Percentiles rank a stretch among this genome's conserved stretches.
phyloP scores from a whole-genome alignment of 2,888 invertebrate genomes.

The Drosophila kambysellisi region DNA sequence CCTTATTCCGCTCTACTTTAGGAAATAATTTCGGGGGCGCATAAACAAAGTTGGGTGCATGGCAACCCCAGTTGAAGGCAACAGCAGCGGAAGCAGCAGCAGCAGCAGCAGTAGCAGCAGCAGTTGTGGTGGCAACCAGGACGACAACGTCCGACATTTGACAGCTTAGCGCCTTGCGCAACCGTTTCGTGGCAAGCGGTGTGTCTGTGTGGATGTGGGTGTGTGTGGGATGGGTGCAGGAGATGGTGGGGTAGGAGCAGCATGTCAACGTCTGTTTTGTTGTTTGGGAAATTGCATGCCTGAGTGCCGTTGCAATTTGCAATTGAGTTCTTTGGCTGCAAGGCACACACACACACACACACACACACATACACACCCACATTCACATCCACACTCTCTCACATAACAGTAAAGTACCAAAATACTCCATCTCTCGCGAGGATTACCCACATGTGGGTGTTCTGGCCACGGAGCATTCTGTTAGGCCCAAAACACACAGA shows the following conservation, averaged over 20 bases:
- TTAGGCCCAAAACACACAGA: conserved; percentile 33
- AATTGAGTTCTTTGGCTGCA: conserved; percentile 72
- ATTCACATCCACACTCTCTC: not conserved
- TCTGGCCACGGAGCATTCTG: conserved; percentile 36
- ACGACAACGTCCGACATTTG: conserved; percentile 68
- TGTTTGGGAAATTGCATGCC: conserved; percentile 72
- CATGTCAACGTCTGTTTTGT: conserved; percentile 51
- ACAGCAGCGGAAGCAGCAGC: not conserved
- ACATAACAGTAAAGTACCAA: not conserved
- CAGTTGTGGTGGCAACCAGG: conserved; percentile 40
- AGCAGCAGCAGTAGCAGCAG: conserved; percentile 20
- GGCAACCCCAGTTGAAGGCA: conserved; percentile 47
- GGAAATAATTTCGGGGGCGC: conserved; percentile 46
- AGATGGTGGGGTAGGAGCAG: not conserved
- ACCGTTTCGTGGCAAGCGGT: conserved; percentile 18
- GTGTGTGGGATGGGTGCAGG: not conserved
- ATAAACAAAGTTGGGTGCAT: conserved; percentile 53
- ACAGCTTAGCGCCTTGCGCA: conserved; percentile 78
- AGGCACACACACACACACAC: conserved; percentile 31
- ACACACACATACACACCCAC: conserved; percentile 1
- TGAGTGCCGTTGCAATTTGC: conserved; percentile 78
- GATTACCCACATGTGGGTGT: conserved; percentile 41
- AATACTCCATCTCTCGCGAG: conserved; percentile 27
- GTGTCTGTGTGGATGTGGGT: not conserved
- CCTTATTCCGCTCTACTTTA: conserved; percentile 1